Evolutionary conservation across 2,888 invertebrate genomes (phyloP), one percentile per base, ranked within the genome.

Genomic region (Tetanocera ferruginea): DNA sequence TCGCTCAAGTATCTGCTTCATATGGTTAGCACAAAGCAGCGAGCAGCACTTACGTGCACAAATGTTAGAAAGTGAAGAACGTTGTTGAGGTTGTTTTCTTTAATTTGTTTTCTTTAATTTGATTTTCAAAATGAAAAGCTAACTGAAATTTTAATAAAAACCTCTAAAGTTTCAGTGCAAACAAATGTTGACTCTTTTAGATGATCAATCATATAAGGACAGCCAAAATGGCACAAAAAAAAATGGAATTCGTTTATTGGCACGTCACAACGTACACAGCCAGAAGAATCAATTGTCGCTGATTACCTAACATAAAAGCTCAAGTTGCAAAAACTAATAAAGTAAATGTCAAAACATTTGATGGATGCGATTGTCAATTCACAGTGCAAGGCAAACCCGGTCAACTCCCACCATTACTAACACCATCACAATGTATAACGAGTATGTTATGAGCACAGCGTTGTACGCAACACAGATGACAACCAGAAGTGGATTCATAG

Each of bases 201-300:
- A 23, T 57, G 31, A 74, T 74, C 74, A 74, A 74, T 74, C 74
- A 74, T 31, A 3, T n/a, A 6, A 31, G 51, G 2, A 28, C 51
- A 9, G 14, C 31, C 25, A 23, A 28, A 14, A 43, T 37, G 57
- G 23, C 71, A 34, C 34, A 34, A 17, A 66, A 31, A 66, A 4
- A 25, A 57, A 23, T 5, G 8, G 60, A 2, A 60, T 60, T 28
- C 60, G 14, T 37, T n/a, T 55, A 55, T n/a, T 11, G 60, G 5
- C 2, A 11, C 72, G 6, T 43, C 60, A 31, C 73, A 37, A 17
- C 31, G 55, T 5, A 28, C 8, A 43, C 57, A 74, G 62, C 51
- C 74, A 34, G 11, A 62, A 19, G 51, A 74, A 74, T 64, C 74
- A 64, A 74, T 74, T 74, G 74, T 74, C 51, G 51, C 51, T 28